Base-by-base conservation (phyloP, 1,140 invertebrate species). In the Condylostylus longicornis region DNA sequence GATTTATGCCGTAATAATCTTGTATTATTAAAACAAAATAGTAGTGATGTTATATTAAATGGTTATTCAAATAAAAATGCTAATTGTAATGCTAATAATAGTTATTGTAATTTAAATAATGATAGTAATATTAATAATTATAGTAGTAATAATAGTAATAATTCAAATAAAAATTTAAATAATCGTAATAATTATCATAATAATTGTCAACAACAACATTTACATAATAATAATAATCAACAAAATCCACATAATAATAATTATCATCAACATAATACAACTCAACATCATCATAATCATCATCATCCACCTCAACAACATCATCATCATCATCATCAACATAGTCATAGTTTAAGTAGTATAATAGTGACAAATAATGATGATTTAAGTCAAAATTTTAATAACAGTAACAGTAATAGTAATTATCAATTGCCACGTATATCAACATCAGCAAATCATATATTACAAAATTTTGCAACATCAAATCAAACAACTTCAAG, bases 401-500 rank as follows among this genome's bases (percentile, higher is more conserved):
- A n/a, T n/a, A 43, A 20, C 41, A 39, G 18, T 41, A 31, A 23
- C 41, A 38, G 25, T 7, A 9, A 10, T 9, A 5, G 18, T 19
- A 9, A 18, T 6, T 9, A 34, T 10, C 33, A 20, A 37, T 8
- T 27, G 21, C 29, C 6, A 31, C 14, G 5, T 31, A 22, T 6
- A 27, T 27, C 35, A 17, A 9, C 12, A 19, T 30, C 18, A 28
- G 15, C 21, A 13, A 4, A 19, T 1, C 13, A 14, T 22, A 31
- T 15, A 10, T 42, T 51, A 25, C 54, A 51, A 18, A 54, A 54
- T 36, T 54, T 53, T 12, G 53, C 53, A 32, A 50, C 53, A 22
- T 46, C 48, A 41, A 48, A 44, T 17, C 42, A 54, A 22, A 35
- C 42, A 33, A 55, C 56, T 44, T 56, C 53, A 41, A 59, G 57